phyloP scores from a whole-genome alignment of 2,797 vertebrate genomes.

The Channallabes apus region DNA sequence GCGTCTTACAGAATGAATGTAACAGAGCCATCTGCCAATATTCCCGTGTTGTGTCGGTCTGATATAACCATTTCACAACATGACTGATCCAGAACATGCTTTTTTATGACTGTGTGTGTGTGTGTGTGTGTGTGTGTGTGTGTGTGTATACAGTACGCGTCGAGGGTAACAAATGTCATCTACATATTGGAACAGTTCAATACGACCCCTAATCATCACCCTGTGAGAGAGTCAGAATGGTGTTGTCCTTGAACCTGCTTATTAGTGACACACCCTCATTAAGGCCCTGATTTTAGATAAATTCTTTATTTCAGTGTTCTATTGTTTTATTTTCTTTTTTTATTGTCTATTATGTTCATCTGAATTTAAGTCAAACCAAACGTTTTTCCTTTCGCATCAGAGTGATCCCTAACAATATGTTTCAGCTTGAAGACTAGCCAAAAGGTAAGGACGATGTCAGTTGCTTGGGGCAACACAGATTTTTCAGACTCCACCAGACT shows the following conservation, averaged over 20 bases:
- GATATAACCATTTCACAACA: conserved; percentile 7
- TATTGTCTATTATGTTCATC: background rate
- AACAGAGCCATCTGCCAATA: conserved; percentile 47
- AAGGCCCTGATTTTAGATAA: background rate
- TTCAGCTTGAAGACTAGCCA: conserved; percentile 52
- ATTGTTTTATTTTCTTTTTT: background rate
- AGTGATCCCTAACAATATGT: conserved; percentile 44
- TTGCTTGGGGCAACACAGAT: conserved; percentile 53
- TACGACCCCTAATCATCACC: conserved; percentile 3
- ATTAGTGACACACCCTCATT: background rate
- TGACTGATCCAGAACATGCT: conserved; percentile 5
- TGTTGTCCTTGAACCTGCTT: conserved; percentile 10
- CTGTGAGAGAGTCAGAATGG: background rate
- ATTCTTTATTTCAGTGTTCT: background rate
- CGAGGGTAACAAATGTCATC: background rate
- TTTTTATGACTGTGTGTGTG: no score
- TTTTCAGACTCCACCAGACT: conserved; percentile 58
- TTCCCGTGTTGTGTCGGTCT: conserved; percentile 40
- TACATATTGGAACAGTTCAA: background rate
- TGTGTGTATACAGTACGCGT: background rate
- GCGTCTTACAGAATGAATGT: conserved; percentile 33
- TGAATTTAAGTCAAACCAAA: background rate
- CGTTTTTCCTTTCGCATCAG: conserved; percentile 22
- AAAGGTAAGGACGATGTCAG: conserved; percentile 59
- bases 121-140: background rate